Evolutionary conservation across 2,888 invertebrate genomes (phyloP).

Genomic region (Epirrita christyi): DNA sequence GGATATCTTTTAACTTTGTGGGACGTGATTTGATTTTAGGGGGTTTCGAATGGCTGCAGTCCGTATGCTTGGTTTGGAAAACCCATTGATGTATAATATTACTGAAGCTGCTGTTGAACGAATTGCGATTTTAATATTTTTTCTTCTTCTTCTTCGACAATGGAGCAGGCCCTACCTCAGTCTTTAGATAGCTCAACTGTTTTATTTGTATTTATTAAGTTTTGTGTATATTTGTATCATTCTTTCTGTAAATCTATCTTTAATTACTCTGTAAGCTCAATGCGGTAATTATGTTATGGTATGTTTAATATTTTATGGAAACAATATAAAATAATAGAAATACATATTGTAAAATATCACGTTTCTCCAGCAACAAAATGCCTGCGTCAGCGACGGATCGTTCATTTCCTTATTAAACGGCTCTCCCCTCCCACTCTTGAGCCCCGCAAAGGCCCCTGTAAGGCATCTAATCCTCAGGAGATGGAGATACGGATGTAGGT

Average conservation of each 20-base stretch:
- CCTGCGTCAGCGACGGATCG: not conserved
- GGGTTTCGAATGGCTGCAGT: not conserved
- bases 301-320: too few relatives aligned
- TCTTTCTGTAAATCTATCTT: too few relatives aligned
- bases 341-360: too few relatives aligned
- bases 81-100: not conserved
- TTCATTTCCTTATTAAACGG: not conserved
- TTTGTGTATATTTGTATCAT: too few relatives aligned
- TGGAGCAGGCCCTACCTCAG: too few relatives aligned
- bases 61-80: not conserved
- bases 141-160: too few relatives aligned
- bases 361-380: not conserved
- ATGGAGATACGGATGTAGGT: conserved; percentile 13
- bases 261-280: too few relatives aligned
- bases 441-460: not conserved
- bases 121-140: not conserved
- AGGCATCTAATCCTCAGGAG: conserved; percentile 13
- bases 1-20: not conserved
- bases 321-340: too few relatives aligned
- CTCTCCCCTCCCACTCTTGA: not conserved
- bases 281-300: too few relatives aligned
- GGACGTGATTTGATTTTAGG: not conserved
- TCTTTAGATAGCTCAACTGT: too few relatives aligned
- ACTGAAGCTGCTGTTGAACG: not conserved
- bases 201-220: too few relatives aligned